Percentiles rank a stretch among this genome's conserved stretches.
Evolutionary conservation across 2,888 invertebrate species (phyloP).

Genomic region (Hyles lineata): DNA sequence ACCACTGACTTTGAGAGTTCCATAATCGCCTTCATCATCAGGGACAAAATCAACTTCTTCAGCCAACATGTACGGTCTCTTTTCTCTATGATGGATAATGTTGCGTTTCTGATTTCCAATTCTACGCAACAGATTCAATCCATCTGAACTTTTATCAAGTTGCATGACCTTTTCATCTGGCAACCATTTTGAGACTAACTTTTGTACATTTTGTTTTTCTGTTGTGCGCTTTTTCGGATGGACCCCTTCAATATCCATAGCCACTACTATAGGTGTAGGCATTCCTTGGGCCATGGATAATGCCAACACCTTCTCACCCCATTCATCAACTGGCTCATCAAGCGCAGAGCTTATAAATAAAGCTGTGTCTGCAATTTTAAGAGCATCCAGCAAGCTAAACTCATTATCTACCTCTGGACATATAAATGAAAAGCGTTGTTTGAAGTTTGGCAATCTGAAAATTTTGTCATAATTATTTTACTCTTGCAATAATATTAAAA

Average conservation of each 20-base stretch:
- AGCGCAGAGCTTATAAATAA: slow-evolving; percentile 91
- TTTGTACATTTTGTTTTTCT: slow-evolving; percentile 87
- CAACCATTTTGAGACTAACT: slow-evolving; percentile 88
- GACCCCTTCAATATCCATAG: slow-evolving; percentile 90
- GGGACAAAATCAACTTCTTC: slow-evolving; percentile 90
- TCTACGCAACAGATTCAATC: slow-evolving; percentile 86
- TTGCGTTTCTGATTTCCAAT: slow-evolving; percentile 94
- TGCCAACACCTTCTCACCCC: slow-evolving; percentile 91
- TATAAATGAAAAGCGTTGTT: slow-evolving; percentile 94
- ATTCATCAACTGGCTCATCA: slow-evolving; percentile 90
- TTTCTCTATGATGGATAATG: slow-evolving; percentile 88
- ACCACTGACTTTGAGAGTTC: slow-evolving; percentile 93
- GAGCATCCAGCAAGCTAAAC: slow-evolving; percentile 90
- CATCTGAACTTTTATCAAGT: slow-evolving; percentile 90
- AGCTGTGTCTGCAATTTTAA: slow-evolving; percentile 94
- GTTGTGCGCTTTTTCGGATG: slow-evolving; percentile 89
- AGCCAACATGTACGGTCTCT: slow-evolving; percentile 92
- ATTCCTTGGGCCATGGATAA: slow-evolving; percentile 92
- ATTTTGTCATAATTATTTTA: slow-evolving; percentile 25
- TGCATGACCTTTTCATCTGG: slow-evolving; percentile 93
- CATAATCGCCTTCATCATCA: slow-evolving; percentile 75
- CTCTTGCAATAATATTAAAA: background rate
- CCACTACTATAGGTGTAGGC: slow-evolving; percentile 90
- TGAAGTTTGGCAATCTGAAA: slow-evolving; percentile 92
- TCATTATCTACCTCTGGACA: slow-evolving; percentile 90